Conservation (phyloP, 2,888 invertebrate genomes). For the Boloria euphrosyne region DNA sequence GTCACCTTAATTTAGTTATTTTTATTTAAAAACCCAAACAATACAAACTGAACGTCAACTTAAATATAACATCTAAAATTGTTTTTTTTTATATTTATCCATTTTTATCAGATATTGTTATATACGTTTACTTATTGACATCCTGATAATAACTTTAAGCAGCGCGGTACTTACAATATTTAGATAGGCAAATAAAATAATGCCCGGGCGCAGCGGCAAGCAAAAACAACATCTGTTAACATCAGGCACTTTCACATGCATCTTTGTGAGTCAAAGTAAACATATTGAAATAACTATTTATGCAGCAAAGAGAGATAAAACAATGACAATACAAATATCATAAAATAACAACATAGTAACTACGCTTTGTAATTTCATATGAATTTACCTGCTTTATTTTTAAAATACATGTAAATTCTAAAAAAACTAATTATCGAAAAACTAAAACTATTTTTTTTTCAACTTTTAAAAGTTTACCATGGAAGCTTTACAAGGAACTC, state of each 20-base stretch:
- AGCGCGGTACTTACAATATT: constrained; percentile 66
- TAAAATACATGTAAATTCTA: neutral
- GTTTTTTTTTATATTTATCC: too few species aligned
- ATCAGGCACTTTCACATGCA: constrained; percentile 59
- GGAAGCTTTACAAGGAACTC: neutral
- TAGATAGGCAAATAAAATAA: constrained; percentile 68
- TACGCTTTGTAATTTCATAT: constrained; percentile 6
- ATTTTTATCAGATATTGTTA: neutral
- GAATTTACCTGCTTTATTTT: constrained; percentile 2
- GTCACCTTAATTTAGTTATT: too few species aligned
- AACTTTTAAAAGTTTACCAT: too few species aligned
- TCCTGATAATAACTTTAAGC: neutral
- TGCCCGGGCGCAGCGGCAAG: constrained; percentile 67
- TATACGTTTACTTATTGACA: constrained; percentile 4
- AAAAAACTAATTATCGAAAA: neutral
- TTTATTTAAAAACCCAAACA: too few species aligned
- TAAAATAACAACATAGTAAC: constrained; percentile 16
- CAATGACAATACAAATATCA: constrained; percentile 29
- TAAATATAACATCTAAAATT: too few species aligned
- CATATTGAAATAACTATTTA: constrained; percentile 31
- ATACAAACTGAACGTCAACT: too few species aligned
- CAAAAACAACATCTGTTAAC: constrained; percentile 71
- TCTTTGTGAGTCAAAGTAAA: constrained; percentile 31
- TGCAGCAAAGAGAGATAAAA: constrained; percentile 26
- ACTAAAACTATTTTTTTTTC: neutral